phyloP scores from a whole-genome alignment of 2,797 vertebrate genomes.

The Chromobotia macracanthus region DNA sequence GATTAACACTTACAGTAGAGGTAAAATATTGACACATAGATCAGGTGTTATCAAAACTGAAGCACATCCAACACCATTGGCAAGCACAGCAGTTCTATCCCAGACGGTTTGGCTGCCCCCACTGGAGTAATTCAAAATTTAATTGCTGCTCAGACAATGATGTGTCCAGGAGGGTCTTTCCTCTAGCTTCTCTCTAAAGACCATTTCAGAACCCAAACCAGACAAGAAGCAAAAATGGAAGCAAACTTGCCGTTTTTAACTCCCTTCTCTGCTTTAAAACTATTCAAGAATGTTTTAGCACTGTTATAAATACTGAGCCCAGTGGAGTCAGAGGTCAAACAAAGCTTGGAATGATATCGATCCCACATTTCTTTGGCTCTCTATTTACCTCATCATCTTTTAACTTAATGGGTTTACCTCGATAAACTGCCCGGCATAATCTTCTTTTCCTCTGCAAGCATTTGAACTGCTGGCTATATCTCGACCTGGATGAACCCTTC shows the following conservation, averaged over 20 bases:
- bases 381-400: constrained; percentile 56
- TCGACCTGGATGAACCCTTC: constrained; percentile 57
- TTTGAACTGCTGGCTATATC: constrained; percentile 60
- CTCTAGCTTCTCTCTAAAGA: constrained; percentile 42
- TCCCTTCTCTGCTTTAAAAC: constrained; percentile 16
- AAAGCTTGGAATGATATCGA: constrained; percentile 53
- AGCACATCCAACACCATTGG: constrained; percentile 60
- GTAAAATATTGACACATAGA: constrained; percentile 62
- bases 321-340: constrained; percentile 51
- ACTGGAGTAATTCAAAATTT: constrained; percentile 59
- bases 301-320: constrained; percentile 38
- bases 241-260: neutral
- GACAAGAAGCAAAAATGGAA: constrained; percentile 25
- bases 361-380: constrained; percentile 47
- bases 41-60: constrained; percentile 65
- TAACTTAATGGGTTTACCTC: constrained; percentile 55
- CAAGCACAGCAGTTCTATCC: constrained; percentile 56
- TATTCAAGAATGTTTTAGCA: constrained; percentile 25
- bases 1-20: constrained; percentile 57
- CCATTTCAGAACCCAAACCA: constrained; percentile 8
- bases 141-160: constrained; percentile 60
- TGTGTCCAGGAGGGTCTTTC: constrained; percentile 56
- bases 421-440: constrained; percentile 50
- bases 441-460: constrained; percentile 50
- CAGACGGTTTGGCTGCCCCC: constrained; percentile 61